Conservation (phyloP, 2,797 vertebrate genomes). For the Acestrorhynchus altus region DNA sequence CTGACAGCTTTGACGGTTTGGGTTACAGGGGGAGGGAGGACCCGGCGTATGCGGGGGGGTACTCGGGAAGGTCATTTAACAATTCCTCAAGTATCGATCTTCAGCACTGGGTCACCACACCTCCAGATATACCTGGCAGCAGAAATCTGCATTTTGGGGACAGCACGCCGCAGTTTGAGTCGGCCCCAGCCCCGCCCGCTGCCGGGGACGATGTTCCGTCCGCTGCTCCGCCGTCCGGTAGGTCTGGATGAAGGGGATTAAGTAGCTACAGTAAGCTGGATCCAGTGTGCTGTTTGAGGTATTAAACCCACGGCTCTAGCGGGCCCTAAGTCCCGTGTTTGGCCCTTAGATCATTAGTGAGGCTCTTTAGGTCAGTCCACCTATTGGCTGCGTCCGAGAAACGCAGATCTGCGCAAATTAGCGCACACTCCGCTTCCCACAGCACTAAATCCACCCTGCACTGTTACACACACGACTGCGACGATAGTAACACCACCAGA, state of each 20-base stretch:
- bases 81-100: conserved; percentile 76
- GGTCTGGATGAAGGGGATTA: conserved; percentile 2
- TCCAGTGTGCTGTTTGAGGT: neutral
- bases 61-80: conserved; percentile 79
- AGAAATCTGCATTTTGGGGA: conserved; percentile 90
- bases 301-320: neutral
- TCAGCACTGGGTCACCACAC: conserved; percentile 88
- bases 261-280: neutral
- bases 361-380: neutral
- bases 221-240: conserved; percentile 62
- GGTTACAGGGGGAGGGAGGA: conserved; percentile 85
- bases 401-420: too few relatives aligned
- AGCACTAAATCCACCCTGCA: too few relatives aligned
- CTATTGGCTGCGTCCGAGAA: neutral
- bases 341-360: neutral
- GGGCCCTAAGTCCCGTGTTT: neutral
- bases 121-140: conserved; percentile 93
- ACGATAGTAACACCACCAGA: too few relatives aligned
- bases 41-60: conserved; percentile 72
- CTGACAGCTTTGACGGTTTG: conserved; percentile 90
- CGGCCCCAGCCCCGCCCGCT: conserved; percentile 60
- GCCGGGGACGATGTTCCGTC: conserved; percentile 57
- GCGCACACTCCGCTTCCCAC: too few relatives aligned
- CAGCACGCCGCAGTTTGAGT: conserved; percentile 81
- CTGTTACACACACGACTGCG: too few relatives aligned